Evolutionary conservation across 1,140 invertebrate genomes (phyloP).

Genomic region (Drosophila lowei): DNA sequence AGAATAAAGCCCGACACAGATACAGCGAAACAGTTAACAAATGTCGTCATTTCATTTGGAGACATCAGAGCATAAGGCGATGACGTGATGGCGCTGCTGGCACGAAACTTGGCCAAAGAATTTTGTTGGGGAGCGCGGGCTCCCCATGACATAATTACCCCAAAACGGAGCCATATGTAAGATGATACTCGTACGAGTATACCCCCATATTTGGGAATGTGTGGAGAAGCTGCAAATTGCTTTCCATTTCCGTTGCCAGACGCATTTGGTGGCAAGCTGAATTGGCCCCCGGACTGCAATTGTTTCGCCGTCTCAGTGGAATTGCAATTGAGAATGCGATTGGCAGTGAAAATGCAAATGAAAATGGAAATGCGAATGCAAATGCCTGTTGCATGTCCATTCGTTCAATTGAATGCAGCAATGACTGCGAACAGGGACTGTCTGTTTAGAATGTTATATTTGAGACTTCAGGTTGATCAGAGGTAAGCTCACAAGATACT

Average conservation of each 20-base stretch:
- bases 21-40: no score
- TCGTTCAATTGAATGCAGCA: no score
- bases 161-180: slow-evolving; percentile 25
- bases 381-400: no score
- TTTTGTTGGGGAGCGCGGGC: slow-evolving; percentile 4
- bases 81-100: slow-evolving; percentile 34
- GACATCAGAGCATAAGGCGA: slow-evolving; percentile 2
- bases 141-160: slow-evolving; percentile 44
- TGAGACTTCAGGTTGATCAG: no score
- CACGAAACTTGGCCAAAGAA: slow-evolving; percentile 11
- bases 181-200: no score
- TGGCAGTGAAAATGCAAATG: no score
- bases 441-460: no score
- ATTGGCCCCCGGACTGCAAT: slow-evolving; percentile 20
- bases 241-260: slow-evolving; percentile 9
- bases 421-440: no score
- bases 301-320: slow-evolving; percentile 9
- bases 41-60: not conserved
- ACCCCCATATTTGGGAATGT: no score
- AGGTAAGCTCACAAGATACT: no score
- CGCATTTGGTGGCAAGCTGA: slow-evolving; percentile 2
- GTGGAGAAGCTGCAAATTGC: not conserved
- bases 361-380: no score
- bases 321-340: slow-evolving; percentile 27
- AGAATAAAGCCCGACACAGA: no score